Base-by-base conservation (phyloP, 2,797 vertebrate genomes). In the Simalia tracyae region DNA sequence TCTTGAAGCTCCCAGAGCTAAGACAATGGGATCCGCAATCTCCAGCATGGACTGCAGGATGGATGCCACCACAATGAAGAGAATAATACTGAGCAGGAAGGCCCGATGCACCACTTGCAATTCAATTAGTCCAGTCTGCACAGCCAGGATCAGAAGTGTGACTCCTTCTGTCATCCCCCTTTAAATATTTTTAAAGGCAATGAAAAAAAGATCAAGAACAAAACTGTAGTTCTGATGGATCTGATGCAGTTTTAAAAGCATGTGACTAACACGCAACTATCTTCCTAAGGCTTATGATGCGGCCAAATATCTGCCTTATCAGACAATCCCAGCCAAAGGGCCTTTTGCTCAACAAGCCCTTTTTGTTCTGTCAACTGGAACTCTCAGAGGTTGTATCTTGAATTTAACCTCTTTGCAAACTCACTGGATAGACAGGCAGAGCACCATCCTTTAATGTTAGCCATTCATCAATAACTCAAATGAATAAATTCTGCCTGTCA, bases 151-250 rank as follows among this genome's bases (percentile, higher is more conserved):
- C 92, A 99, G 97, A 92, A 99, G 97, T 0, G 99, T 99, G 95
- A 99, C 99, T 94, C 98, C 99, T 97, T 99, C 99, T 0, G 99
- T 99, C 99, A 99, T 99, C 22, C 99, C 99, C 95, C 99, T 99
- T 95, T 84, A 24, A 10, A 81, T 24, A 46, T 81, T 46, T 64
- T 15, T 92, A 26, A 94, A 90, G 5, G 85, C 59, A 95, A 85
- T 91, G 63, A 89, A 92, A n/a, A 42, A 11, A 60, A 64, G 24
- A 66, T 15, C 50, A 87, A 93, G 54, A 87, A 84, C 26, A 87
- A 54, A 92, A 93, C 12, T 64, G 68, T 91, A 86, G 42, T 42
- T 81, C 59, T 94, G 56, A 6, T 87, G 17, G 8, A 86, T 92
- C 87, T 92, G 87, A 93, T 19, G 63, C 64, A n/a, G 5, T 86